Evolutionary conservation across 2,888 invertebrate genomes (phyloP), one percentile per base, ranked within the genome.

Genomic region (Balanococcus diminutus): DNA sequence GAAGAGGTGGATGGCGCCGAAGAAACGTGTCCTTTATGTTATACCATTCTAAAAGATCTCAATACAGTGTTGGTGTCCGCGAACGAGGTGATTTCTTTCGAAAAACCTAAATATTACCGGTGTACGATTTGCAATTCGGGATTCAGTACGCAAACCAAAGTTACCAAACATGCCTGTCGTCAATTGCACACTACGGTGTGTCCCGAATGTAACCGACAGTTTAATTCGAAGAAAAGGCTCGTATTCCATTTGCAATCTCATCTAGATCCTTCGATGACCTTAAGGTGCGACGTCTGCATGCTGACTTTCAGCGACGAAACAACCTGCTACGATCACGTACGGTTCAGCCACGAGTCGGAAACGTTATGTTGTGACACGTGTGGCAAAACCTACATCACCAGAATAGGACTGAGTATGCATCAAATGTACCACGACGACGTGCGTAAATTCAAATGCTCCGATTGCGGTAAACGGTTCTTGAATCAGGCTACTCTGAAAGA

Each of bases 401-500:
- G 85, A 8, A 82, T 86, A 51, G 87, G 87, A 19, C 89, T 92
- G 0, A 91, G 91, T 0, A 91, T 91, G 32, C 92, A 92, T 89
- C 91, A 91, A 82, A 90, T 91, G 87, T 90, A 90, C 4, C 92
- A 92, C 89, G 91, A 91, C 36, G 92, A 91, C 89, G 91, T 91
- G 31, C 89, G 92, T 0, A 90, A 91, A 2, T 91, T 92, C 86
- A 91, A 90, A 84, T 92, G 92, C 85, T 90, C 90, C 0, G 91
- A 90, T 0, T 92, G 92, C 86, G 91, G 91, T 4, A 92, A 92
- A 87, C 88, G 91, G 28, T 92, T 92, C 87, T 88, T 91, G 2
- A 92, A 92, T 88, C 91, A 91, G 61, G 92, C 92, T 89, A 92
- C 92, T 0, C 87, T 92, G 87, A 91, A 91, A 82, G 92, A 92